Evolutionary conservation across 2,113 vertebrate species (phyloP).

Genomic region (Pelvicachromis taeniatus): DNA sequence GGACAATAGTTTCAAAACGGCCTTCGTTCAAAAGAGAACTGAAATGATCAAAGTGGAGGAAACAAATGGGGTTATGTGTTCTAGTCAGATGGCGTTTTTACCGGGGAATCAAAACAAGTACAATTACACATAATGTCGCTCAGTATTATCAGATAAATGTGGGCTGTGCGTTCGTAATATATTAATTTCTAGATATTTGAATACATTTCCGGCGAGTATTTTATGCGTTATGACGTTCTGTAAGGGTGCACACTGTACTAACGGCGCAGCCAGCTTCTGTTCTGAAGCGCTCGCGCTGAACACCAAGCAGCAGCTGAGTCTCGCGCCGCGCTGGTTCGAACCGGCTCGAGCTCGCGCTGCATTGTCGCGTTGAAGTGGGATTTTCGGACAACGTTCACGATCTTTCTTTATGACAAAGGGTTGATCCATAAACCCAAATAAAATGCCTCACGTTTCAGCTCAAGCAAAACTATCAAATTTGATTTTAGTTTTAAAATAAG

Average conservation of each 20-base stretch:
- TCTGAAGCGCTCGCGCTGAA: neutral
- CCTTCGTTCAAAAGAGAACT: neutral
- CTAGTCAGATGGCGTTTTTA: neutral
- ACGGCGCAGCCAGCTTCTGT: neutral
- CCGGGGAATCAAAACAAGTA: neutral
- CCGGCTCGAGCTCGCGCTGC: conserved; percentile 67
- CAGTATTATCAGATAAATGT: neutral
- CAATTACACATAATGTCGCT: neutral
- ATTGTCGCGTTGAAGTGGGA: neutral
- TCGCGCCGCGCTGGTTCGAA: conserved; percentile 78
- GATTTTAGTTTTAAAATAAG: too few species aligned
- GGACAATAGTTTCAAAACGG: neutral
- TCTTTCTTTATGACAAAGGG: neutral
- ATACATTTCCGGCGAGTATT: neutral
- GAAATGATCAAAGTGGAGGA: neutral
- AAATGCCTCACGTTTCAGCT: neutral
- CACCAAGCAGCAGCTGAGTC: neutral
- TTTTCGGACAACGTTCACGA: neutral
- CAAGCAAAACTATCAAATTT: too few species aligned
- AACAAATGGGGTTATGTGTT: neutral
- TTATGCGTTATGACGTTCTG: neutral
- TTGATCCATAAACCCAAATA: neutral
- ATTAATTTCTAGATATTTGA: neutral
- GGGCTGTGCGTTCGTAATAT: neutral
- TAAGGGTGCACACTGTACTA: neutral